Percentiles rank a stretch among this genome's conserved stretches.
phyloP scores from a whole-genome alignment of 2,888 invertebrate species.

The Malthinus seriepunctatus region DNA sequence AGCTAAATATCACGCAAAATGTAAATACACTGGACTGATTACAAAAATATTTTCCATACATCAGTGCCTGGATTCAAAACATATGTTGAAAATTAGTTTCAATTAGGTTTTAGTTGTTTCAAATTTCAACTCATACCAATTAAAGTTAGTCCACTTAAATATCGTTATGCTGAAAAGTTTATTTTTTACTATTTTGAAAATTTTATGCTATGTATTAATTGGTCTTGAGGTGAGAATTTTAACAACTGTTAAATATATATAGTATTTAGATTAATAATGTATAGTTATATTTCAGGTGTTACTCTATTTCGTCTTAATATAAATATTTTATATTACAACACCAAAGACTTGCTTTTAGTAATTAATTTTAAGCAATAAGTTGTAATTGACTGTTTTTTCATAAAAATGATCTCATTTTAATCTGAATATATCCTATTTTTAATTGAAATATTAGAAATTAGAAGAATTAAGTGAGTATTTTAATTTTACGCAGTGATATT shows the following conservation, averaged over 20 bases:
- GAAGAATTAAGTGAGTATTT: neutral
- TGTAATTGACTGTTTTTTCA: constrained; percentile 2
- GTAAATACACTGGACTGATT: constrained; percentile 50
- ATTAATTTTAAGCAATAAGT: constrained; percentile 2
- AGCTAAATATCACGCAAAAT: constrained; percentile 38
- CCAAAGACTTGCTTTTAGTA: constrained; percentile 2
- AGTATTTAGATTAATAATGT: too few relatives aligned
- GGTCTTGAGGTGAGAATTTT: too few relatives aligned
- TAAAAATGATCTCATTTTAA: constrained; percentile 5
- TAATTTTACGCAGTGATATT: constrained; percentile 44
- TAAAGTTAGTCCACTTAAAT: neutral
- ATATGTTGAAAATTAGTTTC: constrained; percentile 34
- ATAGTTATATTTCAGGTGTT: too few relatives aligned
- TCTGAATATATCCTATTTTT: neutral
- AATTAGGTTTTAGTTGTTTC: constrained; percentile 18
- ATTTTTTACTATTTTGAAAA: too few relatives aligned
- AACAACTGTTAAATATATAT: too few relatives aligned
- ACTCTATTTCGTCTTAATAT: too few relatives aligned
- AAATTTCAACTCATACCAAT: neutral
- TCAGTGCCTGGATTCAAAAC: constrained; percentile 49
- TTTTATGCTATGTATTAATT: too few relatives aligned
- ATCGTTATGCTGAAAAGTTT: too few relatives aligned
- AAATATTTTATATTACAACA: constrained; percentile 3
- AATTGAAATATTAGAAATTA: constrained; percentile 5
- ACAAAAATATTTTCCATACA: constrained; percentile 45